Evolutionary conservation across 2,888 invertebrate genomes (phyloP).

Genomic region (Aphidoletes aphidimyza): DNA sequence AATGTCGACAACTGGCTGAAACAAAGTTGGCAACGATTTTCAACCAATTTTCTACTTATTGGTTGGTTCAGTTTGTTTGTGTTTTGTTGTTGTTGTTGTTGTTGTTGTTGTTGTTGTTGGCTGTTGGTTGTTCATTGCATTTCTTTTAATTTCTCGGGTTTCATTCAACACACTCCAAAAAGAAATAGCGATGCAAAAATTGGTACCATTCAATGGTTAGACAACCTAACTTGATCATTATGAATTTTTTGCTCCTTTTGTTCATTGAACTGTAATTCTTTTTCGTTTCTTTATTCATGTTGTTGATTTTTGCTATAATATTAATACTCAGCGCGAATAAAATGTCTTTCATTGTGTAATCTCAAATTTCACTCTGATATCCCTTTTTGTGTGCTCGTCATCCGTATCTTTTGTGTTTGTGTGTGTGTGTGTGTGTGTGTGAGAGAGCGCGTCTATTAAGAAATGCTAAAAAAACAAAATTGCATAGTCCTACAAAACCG

Average conservation of each 20-base stretch:
- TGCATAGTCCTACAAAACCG: not conserved
- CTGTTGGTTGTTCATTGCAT: too few species aligned
- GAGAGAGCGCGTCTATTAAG: too few species aligned
- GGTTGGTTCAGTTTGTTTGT: not conserved
- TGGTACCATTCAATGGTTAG: not conserved
- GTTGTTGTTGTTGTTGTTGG: too few species aligned
- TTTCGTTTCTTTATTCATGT: not conserved
- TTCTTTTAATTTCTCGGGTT: too few species aligned
- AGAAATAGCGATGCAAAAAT: not conserved
- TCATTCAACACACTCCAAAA: not conserved
- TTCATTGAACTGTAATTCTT: slow-evolving; percentile 31
- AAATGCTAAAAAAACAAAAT: not conserved
- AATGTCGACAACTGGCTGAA: slow-evolving; percentile 6
- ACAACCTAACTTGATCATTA: slow-evolving; percentile 8
- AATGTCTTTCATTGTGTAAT: not conserved
- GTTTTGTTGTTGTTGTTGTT: too few species aligned
- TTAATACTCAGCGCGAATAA: not conserved
- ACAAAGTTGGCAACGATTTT: not conserved
- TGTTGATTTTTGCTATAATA: not conserved
- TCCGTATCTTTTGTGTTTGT: slow-evolving; percentile 11
- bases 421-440: not conserved
- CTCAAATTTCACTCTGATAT: slow-evolving; percentile 5
- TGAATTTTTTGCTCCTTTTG: not conserved
- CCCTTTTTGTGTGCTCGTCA: not conserved
- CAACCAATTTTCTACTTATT: not conserved